These are phyloP conservation scores for Diaperis boleti DNA, from an alignment of 2,888 invertebrate genomes.

Conservation along the genomic window DNA sequence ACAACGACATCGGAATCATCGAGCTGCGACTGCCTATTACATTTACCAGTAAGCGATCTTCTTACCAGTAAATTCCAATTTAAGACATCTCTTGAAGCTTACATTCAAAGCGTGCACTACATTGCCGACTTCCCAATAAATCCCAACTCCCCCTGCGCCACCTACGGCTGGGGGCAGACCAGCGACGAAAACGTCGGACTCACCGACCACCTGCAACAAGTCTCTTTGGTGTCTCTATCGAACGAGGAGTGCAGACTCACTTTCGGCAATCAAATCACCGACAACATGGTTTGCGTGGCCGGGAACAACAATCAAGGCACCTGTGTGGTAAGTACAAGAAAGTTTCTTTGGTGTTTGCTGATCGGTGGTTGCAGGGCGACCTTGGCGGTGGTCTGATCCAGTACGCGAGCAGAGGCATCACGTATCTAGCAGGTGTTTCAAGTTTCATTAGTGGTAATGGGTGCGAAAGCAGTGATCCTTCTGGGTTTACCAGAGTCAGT, in stretches of 20 bases:
- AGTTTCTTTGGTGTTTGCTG: background rate
- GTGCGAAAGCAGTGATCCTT: slow-evolving; percentile 21
- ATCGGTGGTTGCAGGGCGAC: slow-evolving; percentile 15
- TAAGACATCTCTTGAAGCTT: background rate
- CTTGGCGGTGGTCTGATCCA: background rate
- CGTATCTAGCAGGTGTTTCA: background rate
- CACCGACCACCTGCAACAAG: background rate
- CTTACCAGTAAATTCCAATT: background rate
- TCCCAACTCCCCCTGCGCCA: no score
- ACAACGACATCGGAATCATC: slow-evolving; percentile 23
- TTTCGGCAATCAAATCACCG: slow-evolving; percentile 4
- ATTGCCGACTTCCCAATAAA: no score
- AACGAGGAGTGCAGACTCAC: background rate
- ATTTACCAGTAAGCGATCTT: slow-evolving; percentile 12
- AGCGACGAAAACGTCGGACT: no score
- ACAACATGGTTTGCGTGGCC: background rate
- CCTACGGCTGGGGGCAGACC: no score
- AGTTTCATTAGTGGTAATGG: slow-evolving; percentile 26
- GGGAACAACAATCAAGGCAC: background rate
- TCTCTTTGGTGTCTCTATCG: background rate
- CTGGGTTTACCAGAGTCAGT: slow-evolving; percentile 8
- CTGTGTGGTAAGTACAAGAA: background rate
- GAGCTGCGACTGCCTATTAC: slow-evolving; percentile 3
- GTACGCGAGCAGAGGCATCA: background rate
- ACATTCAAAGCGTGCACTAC: no score